A percentile compares a stretch with the other conserved stretches of the same genome.
Conservation (phyloP, 2,888 invertebrate species). For the Orthosia gracilis region DNA sequence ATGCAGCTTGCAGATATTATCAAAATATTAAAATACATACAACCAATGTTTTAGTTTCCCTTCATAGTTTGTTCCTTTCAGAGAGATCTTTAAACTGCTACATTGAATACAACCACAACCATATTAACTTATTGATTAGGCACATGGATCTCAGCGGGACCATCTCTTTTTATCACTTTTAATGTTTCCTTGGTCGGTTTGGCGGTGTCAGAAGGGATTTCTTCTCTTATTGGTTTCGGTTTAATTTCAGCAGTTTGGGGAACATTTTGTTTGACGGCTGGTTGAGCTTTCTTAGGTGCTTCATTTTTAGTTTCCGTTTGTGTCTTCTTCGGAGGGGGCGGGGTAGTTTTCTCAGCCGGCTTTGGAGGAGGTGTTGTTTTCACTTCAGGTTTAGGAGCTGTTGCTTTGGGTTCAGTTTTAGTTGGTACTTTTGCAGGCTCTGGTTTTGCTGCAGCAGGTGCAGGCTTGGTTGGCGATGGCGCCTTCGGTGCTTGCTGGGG, state of each 20-base stretch:
- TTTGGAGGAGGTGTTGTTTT: constrained; percentile 64
- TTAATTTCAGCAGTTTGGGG: constrained; percentile 61
- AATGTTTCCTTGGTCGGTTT: constrained; percentile 90
- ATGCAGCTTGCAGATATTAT: constrained; percentile 53
- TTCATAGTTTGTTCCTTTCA: constrained; percentile 58
- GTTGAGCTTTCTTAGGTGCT: constrained; percentile 43
- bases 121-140: constrained; percentile 74
- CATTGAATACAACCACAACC: constrained; percentile 64
- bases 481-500: constrained; percentile 6
- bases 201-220: constrained; percentile 89
- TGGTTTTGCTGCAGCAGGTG: constrained; percentile 35
- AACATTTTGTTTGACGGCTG: constrained; percentile 50
- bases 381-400: constrained; percentile 55
- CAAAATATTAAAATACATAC: constrained; percentile 52
- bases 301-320: constrained; percentile 49
- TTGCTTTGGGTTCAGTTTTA: constrained; percentile 36
- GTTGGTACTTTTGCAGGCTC: constrained; percentile 31
- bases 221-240: constrained; percentile 88
- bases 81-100: constrained; percentile 65
- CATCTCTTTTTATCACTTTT: constrained; percentile 92
- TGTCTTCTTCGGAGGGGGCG: constrained; percentile 38
- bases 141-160: constrained; percentile 88
- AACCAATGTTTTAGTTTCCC: constrained; percentile 52
- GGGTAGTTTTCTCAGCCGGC: constrained; percentile 47
- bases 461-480: constrained; percentile 45